Conservation (phyloP, 2,888 invertebrate genomes). For the Caenorhabditis sp. region DNA sequence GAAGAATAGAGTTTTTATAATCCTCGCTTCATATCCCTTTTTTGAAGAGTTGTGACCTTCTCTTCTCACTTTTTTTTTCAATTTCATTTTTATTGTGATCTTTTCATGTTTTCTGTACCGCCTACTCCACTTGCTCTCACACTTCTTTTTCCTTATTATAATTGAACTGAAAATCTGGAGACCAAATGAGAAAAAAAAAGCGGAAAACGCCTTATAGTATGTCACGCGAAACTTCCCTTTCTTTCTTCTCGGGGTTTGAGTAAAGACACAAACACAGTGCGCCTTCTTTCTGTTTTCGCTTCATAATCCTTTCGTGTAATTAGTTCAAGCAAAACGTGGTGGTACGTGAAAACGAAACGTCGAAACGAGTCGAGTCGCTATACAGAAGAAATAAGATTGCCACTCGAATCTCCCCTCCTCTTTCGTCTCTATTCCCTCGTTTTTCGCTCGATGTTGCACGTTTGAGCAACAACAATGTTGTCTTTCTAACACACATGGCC, state of each 20-base stretch:
- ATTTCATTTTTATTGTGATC: not conserved
- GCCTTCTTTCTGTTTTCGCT: conserved; percentile 32
- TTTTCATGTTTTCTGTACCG: conserved; percentile 3
- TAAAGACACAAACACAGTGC: conserved; percentile 55
- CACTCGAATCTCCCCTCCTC: conserved; percentile 5
- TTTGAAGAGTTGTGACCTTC: not conserved
- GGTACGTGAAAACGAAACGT: conserved; percentile 45
- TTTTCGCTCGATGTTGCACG: conserved; percentile 36
- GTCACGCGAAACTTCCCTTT: conserved; percentile 36
- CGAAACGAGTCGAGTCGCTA: conserved; percentile 28
- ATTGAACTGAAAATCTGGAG: conserved; percentile 4
- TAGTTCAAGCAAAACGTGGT: conserved; percentile 60
- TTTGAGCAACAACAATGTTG: conserved; percentile 41
- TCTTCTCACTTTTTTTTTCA: not conserved
- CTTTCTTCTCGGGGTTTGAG: conserved; percentile 42
- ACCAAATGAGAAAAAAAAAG: not conserved
- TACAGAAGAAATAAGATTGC: conserved; percentile 50
- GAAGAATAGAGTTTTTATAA: no score
- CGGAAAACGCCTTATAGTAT: conserved; percentile 9
- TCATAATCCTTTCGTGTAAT: conserved; percentile 63
- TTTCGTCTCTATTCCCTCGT: conserved; percentile 5
- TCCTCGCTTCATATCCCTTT: no score
- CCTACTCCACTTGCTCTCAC: not conserved
- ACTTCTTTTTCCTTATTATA: conserved; percentile 8
- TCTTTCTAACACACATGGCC: no score